phyloP scores from a whole-genome alignment of 2,888 invertebrate species.

The Pammene aurita region DNA sequence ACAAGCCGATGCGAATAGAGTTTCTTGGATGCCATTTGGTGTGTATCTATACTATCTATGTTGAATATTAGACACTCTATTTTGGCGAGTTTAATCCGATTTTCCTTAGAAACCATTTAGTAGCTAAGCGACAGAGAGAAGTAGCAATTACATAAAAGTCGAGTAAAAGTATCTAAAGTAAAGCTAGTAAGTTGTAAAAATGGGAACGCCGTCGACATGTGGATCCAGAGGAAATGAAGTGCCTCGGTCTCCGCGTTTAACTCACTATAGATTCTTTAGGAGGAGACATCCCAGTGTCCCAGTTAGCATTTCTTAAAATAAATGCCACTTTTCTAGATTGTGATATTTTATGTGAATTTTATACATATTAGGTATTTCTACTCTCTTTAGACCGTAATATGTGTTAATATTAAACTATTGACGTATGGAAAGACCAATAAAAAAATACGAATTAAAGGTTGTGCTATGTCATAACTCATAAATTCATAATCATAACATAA shows the following conservation, averaged over 20 bases:
- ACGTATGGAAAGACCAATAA: too few species aligned
- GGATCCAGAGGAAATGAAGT: slow-evolving; percentile 52
- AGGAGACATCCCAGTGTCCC: slow-evolving; percentile 18
- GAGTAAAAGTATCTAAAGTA: slow-evolving; percentile 30
- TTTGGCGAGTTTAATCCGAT: neutral
- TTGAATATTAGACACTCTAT: too few species aligned
- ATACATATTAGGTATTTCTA: too few species aligned
- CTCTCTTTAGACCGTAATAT: too few species aligned
- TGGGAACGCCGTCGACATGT: slow-evolving; percentile 42
- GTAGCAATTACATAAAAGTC: slow-evolving; percentile 12
- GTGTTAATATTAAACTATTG: too few species aligned
- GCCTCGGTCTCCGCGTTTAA: slow-evolving; percentile 51
- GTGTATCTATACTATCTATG: too few species aligned
- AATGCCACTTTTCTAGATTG: too few species aligned
- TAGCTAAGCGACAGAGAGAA: neutral
- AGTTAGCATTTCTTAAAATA: neutral
- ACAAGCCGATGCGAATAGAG: too few species aligned
- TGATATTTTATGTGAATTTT: too few species aligned
- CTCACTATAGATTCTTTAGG: slow-evolving; percentile 41
- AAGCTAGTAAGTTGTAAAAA: slow-evolving; percentile 43
- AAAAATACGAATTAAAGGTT: too few species aligned
- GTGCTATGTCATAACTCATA: too few species aligned
- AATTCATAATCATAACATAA: neutral
- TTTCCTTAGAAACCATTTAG: neutral
- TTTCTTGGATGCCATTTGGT: too few species aligned